These are phyloP conservation scores for Orbicella faveolata DNA, from an alignment of 64 coral and sea anemone genomes.

Conservation along the genomic window DNA sequence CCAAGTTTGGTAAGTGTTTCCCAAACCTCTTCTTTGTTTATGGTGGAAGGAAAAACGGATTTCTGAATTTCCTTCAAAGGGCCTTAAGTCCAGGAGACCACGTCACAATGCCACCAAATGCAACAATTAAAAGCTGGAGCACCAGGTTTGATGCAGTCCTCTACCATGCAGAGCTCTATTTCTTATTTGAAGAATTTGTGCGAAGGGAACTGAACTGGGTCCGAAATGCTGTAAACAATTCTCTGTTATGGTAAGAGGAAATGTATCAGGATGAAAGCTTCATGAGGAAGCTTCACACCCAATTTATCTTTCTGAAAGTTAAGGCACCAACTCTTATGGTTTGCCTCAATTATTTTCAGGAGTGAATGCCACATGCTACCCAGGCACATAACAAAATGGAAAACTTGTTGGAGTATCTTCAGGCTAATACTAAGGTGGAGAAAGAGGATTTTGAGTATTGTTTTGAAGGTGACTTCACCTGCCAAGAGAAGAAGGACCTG, in stretches of 20 bases:
- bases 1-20: conserved; percentile 49
- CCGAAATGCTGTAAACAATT: conserved; percentile 11
- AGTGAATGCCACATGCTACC: conserved; percentile 26
- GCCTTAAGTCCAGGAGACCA: not conserved
- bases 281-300: conserved; percentile 25
- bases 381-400: conserved; percentile 45
- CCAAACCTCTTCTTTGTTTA: conserved; percentile 42
- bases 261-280: conserved; percentile 10
- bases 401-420: conserved; percentile 14
- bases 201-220: not conserved
- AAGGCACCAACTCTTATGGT: conserved; percentile 19
- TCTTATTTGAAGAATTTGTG: conserved; percentile 20
- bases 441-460: conserved; percentile 33
- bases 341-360: conserved; percentile 47
- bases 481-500: conserved; percentile 26
- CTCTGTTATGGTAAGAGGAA: conserved; percentile 38
- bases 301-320: conserved; percentile 22
- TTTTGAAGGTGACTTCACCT: not conserved
- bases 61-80: conserved; percentile 25
- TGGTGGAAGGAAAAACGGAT: conserved; percentile 41
- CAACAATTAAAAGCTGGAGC: conserved; percentile 32
- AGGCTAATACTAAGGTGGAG: conserved; percentile 12
- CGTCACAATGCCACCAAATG: conserved; percentile 31
- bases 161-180: conserved; percentile 37
- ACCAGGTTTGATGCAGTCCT: conserved; percentile 43